A percentile compares a stretch with the other conserved stretches of the same genome.
Conservation (phyloP, 2,888 invertebrate species). For the Ennomos erosarius region DNA sequence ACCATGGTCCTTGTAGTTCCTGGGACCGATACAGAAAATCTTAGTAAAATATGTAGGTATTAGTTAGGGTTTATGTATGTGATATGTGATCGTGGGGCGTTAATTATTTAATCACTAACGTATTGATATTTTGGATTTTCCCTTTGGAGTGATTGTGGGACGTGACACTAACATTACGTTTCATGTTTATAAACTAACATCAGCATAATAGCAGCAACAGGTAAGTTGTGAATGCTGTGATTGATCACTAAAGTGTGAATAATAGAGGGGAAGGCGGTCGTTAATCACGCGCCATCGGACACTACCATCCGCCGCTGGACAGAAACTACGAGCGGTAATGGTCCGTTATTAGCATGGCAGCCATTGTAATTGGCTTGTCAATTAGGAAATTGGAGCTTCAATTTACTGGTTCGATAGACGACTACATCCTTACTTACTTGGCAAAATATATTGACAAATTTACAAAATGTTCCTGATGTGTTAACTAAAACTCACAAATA, state of each 20-base stretch:
- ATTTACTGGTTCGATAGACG: no score
- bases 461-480: no score
- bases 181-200: background rate
- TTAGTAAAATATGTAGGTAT: no score
- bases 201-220: conserved; percentile 20
- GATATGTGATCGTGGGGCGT: no score
- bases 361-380: conserved; percentile 6
- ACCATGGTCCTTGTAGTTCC: no score
- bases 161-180: conserved; percentile 11
- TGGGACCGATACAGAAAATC: no score
- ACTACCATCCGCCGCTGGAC: conserved; percentile 30
- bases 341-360: conserved; percentile 16
- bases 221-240: conserved; percentile 56
- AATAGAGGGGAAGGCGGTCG: conserved; percentile 45
- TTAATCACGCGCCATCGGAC: conserved; percentile 53
- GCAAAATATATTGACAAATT: no score
- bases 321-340: conserved; percentile 14
- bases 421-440: no score
- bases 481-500: no score
- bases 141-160: background rate
- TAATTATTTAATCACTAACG: background rate
- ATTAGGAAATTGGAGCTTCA: conserved; percentile 3
- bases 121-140: conserved; percentile 4
- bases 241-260: conserved; percentile 56
- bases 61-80: no score